Evolutionary conservation across 2,797 vertebrate genomes (phyloP), one percentile per base, ranked within the genome.

Genomic region (Smutsia temminckii): DNA sequence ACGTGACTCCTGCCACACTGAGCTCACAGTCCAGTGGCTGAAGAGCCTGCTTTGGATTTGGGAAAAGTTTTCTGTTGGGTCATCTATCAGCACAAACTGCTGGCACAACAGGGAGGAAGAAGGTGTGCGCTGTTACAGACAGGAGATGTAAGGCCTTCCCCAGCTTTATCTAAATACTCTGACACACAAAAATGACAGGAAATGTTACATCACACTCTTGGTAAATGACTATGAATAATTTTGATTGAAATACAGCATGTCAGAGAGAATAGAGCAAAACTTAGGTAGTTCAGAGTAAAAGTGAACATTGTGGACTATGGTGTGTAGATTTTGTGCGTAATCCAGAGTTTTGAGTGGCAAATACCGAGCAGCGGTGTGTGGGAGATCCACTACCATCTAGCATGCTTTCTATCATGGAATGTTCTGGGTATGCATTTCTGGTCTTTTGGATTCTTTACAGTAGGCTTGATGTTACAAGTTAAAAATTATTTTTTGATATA

Each of bases 401-500:
- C 25, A 63, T 29, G 21, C 18, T 46, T 78, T 71, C 80, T 95
- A 55, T 55, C 2, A 0, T 74, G 72, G 25, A 63, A 80, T 69
- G 29, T 57, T 88, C 40, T 74, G 32, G 18, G 9, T 34, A 72
- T 66, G 11, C 51, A 55, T 79, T 94, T 90, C 59, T 75, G n/a
- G 34, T 74, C 20, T 79, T 91, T 8, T 69, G 14, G 40, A 75
- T 59, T 83, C 18, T 86, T 25, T 42, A 85, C 6, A 92, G 40
- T 27, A 91, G 79, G 25, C 12, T 88, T 93, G 21, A 87, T 40
- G 34, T 27, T 57, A 66, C 11, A n/a, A 68, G 21, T 53, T 91
- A 66, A 64, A 88, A 95, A 78, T 66, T 32, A 94, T 83, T 89
- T 88, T 34, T 80, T 75, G 42, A 74, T 53, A 46, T 23, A 78